Evolutionary conservation across 2,888 invertebrate species (phyloP).

Genomic region (Philopedon plagiatum): DNA sequence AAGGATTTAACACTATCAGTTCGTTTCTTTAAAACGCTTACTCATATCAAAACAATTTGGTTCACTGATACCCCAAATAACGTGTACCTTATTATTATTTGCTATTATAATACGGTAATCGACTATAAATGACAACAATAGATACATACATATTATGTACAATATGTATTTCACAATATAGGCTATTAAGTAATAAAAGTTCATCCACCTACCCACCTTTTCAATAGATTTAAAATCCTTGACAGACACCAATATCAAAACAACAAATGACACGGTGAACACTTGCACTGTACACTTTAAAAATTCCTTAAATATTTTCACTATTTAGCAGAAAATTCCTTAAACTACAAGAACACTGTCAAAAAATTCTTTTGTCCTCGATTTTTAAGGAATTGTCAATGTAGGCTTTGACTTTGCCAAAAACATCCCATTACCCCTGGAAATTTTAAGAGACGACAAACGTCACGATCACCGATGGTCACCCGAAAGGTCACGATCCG

Average conservation of each 20-base stretch:
- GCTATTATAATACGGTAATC: too few species aligned
- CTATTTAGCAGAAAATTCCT: not conserved
- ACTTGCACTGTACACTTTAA: not conserved
- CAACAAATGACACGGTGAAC: not conserved
- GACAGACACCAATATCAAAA: constrained; percentile 7
- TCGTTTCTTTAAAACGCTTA: too few species aligned
- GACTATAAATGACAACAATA: not conserved
- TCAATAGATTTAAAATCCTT: constrained; percentile 18
- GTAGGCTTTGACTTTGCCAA: not conserved
- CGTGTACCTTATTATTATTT: too few species aligned
- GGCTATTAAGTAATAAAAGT: not conserved
- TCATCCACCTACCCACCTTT: constrained; percentile 11
- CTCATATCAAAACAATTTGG: too few species aligned
- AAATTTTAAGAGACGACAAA: not conserved
- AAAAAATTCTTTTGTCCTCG: not conserved
- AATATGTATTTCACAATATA: not conserved
- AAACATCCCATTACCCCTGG: constrained; percentile 6
- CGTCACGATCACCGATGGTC: not conserved
- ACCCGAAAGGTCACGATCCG: not conserved
- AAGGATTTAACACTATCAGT: too few species aligned
- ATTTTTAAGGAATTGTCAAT: not conserved
- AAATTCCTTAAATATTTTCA: constrained; percentile 3
- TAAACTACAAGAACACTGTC: not conserved
- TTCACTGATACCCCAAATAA: too few species aligned
- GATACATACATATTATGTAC: not conserved